These are phyloP conservation scores for Myoxocephalus aenaeus DNA, from an alignment of 2,797 vertebrate species.

Conservation along the genomic window DNA sequence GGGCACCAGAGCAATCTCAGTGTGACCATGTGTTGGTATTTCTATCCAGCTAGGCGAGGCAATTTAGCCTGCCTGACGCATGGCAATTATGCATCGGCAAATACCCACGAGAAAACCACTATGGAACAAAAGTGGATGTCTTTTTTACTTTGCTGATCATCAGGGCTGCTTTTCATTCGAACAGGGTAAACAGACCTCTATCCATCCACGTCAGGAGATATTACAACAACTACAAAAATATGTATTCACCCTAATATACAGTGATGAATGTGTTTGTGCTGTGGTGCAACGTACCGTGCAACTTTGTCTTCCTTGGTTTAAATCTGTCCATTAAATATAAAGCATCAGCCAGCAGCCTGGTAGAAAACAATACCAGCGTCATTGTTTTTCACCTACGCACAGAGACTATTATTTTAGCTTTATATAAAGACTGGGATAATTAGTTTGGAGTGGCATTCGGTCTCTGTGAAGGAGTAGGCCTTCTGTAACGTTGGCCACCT, in stretches of 20 bases:
- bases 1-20: constrained; percentile 39
- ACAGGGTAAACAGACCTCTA: constrained; percentile 31
- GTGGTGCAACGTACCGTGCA: neutral
- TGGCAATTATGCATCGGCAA: constrained; percentile 35
- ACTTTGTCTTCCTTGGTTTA: neutral
- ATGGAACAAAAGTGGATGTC: constrained; percentile 17
- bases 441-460: neutral
- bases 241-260: neutral
- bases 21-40: constrained; percentile 51
- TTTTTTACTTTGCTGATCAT: constrained; percentile 30
- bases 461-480: neutral
- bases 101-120: constrained; percentile 33
- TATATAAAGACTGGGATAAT: neutral
- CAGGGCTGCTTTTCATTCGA: constrained; percentile 22
- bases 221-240: constrained; percentile 1
- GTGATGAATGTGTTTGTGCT: neutral
- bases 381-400: neutral
- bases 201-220: constrained; percentile 21
- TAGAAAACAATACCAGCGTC: neutral
- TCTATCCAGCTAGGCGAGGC: constrained; percentile 50
- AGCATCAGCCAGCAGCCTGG: neutral
- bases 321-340: neutral
- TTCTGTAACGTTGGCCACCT: neutral
- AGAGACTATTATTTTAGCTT: neutral
- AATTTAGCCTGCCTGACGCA: constrained; percentile 49